phyloP scores from a whole-genome alignment of 1,140 invertebrate species.

The Drosophila quadrilineata region DNA sequence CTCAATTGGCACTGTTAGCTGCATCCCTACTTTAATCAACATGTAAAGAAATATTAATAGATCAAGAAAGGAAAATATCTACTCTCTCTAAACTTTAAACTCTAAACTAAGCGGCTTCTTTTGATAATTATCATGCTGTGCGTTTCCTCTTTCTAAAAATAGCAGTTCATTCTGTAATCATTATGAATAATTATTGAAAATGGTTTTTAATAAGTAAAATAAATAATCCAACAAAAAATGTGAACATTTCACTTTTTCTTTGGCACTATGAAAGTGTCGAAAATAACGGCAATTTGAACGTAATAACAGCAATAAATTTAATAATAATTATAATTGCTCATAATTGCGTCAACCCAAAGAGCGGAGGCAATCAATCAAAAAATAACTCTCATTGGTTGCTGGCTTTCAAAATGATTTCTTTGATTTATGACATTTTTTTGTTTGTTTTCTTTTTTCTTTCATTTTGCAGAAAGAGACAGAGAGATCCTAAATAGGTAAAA shows the following conservation, averaged over 20 bases:
- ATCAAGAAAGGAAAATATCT: no score
- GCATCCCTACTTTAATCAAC: no score
- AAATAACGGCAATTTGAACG: conserved; percentile 38
- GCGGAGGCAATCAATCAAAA: conserved; percentile 52
- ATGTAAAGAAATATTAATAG: no score
- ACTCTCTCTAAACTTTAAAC: no score
- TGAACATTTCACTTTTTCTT: conserved; percentile 61
- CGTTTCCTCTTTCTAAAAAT: no score
- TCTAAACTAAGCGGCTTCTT: no score
- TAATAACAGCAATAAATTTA: conserved; percentile 20
- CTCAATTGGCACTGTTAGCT: no score
- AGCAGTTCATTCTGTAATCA: conserved; percentile 7
- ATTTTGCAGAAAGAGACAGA: conserved; percentile 34
- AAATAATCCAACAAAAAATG: conserved; percentile 55
- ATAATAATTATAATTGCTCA: conserved; percentile 56
- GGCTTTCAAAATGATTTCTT: conserved; percentile 43
- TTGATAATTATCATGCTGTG: no score
- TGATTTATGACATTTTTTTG: conserved; percentile 35
- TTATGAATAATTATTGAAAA: conserved; percentile 56
- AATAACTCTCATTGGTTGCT: conserved; percentile 38
- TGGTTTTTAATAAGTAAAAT: conserved; percentile 59
- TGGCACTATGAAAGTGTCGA: conserved; percentile 67
- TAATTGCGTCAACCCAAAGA: conserved; percentile 65
- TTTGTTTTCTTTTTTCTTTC: conserved; percentile 15
- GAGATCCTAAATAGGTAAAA: not conserved